phyloP scores from a whole-genome alignment of 2,113 vertebrate species.

The Motacilla alba region DNA sequence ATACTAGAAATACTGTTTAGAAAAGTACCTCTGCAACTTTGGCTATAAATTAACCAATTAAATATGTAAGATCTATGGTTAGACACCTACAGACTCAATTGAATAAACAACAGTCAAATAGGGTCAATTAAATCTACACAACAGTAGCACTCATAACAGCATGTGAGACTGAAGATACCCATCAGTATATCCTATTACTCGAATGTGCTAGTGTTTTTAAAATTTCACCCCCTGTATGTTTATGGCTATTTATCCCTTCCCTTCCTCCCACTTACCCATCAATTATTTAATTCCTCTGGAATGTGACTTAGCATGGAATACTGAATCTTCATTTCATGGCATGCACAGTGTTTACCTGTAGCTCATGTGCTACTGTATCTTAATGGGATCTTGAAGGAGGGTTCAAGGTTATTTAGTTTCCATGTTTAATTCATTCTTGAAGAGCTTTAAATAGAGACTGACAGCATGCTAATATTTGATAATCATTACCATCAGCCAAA shows the following conservation, averaged over 20 bases:
- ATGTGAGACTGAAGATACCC: background rate
- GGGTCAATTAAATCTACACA: slow-evolving; percentile 14
- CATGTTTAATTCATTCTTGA: slow-evolving; percentile 29
- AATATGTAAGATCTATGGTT: slow-evolving; percentile 1
- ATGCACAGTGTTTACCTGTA: slow-evolving; percentile 23
- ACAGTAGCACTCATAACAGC: background rate
- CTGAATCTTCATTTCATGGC: slow-evolving; percentile 24
- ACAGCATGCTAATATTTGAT: slow-evolving; percentile 22
- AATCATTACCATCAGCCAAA: slow-evolving; percentile 13
- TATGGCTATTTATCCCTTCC: slow-evolving; percentile 12
- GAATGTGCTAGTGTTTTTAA: background rate
- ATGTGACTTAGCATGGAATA: slow-evolving; percentile 36
- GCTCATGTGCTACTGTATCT: background rate
- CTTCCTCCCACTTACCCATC: background rate
- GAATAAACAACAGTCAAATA: slow-evolving; percentile 30
- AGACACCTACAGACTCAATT: slow-evolving; percentile 13
- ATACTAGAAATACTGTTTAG: background rate
- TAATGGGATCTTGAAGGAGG: slow-evolving; percentile 43
- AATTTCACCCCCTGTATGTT: slow-evolving; percentile 13
- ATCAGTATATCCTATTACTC: slow-evolving; percentile 3
- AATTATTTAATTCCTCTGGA: slow-evolving; percentile 66
- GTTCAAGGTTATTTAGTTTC: slow-evolving; percentile 54
- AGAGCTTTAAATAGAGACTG: slow-evolving; percentile 43
- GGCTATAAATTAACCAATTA: slow-evolving; percentile 9
- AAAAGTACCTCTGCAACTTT: background rate